A percentile compares a stretch with the other conserved stretches of the same genome.
Conservation (phyloP, 2,113 vertebrate genomes). For the Ploceus nigricollis region DNA sequence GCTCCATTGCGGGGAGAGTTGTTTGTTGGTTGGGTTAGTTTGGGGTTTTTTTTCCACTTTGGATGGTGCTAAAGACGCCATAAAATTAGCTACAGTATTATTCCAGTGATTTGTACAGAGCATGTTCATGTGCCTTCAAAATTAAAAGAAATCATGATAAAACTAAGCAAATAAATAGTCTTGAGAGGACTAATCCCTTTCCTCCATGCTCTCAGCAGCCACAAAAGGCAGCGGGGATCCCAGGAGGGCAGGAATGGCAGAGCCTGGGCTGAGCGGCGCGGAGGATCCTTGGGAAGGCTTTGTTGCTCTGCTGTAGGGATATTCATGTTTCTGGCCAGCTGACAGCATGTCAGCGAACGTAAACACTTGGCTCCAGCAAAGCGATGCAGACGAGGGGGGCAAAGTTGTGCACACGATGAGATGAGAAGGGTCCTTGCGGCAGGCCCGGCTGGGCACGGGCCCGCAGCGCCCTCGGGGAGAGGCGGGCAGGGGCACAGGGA, state of each 20-base stretch:
- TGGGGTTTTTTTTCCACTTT: background rate
- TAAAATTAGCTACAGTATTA: background rate
- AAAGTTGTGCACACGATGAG: background rate
- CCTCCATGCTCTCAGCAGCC: background rate
- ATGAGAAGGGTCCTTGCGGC: accelerated
- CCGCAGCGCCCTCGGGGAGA: accelerated
- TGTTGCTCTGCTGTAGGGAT: background rate
- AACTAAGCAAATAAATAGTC: background rate
- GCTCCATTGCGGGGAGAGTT: accelerated
- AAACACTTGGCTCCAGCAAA: background rate
- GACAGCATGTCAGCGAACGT: accelerated
- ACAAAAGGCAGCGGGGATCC: background rate
- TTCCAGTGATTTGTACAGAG: background rate
- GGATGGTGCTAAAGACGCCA: background rate
- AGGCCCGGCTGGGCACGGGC: background rate
- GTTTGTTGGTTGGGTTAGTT: background rate
- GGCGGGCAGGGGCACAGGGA: background rate
- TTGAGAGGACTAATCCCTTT: background rate
- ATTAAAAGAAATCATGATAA: background rate
- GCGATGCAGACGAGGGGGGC: background rate
- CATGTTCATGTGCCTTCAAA: background rate
- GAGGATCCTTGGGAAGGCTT: background rate
- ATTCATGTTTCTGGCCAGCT: background rate
- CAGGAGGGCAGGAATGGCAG: background rate
- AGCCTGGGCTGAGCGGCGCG: accelerated